Evolutionary conservation across 2,888 invertebrate genomes (phyloP), one percentile per base, ranked within the genome.

Genomic region (Hypsopygia costalis): DNA sequence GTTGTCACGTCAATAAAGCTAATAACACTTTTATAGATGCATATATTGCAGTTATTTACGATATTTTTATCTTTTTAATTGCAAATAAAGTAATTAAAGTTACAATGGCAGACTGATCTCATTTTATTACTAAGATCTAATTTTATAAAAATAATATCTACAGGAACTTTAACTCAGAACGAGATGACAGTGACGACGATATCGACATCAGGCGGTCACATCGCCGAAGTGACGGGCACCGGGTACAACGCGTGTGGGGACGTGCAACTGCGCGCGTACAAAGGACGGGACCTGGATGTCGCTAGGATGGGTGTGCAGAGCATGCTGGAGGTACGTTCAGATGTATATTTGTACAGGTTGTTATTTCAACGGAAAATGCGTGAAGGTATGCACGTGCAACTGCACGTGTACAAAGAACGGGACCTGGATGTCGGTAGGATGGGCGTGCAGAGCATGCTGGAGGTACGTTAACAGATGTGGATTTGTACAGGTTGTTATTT

Each of bases 161-260:
- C 32, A 89, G 89, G 89, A 9, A 98, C 98, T 0, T 91, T 99
- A 41, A 99, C 99, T 0, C 96, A 97, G 81, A 99, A 99, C 81
- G 99, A 99, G 87, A 99, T 99, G 99, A 99, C 99, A 0, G 98
- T 97, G n/a, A 98, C 98, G 1, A 93, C 94, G 20, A 92, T 99
- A 44, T 93, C 96, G 11, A 97, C 98, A 1, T 94, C 98, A 0
- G 98, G 98, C 66, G 97, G 97, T 0, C 95, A 95, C 60, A 91
- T 94, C 51, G 98, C 98, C 1, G 97, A 98, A 81, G 94, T 97
- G 33, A 93, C 95, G 1, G 98, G 98, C 16, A 95, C 97, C 7
- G 98, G 98, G 0, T 98, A 98, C 78, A 95, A 95, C 71, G 92
- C 94, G 49, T 91, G 93, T 43, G 98, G 98, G 0, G 95, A 97